Base-by-base conservation (phyloP, 2,888 invertebrate species). In the Podotricha telesiphe region DNA sequence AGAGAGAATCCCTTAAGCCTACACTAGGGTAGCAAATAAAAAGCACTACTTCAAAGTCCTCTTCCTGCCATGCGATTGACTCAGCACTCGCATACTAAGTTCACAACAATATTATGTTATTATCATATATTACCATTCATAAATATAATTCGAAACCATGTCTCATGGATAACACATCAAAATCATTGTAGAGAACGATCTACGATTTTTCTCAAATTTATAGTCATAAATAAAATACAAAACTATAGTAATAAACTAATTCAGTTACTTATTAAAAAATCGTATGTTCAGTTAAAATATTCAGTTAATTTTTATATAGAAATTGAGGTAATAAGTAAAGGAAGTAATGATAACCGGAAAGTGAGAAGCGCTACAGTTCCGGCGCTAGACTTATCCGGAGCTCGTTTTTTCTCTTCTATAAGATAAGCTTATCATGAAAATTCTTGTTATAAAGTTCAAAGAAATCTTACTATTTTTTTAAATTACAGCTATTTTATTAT, bases 391-490 rank as follows among this genome's bases (percentile, higher is more conserved):
- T 70, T 73, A 68, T 71, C 68, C 69, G 58, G 86, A n/a, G 85
- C 84, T 83, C 85, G 79, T 83, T 80, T 76, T 82, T 83, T 87
- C 42, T 42, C 11, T 88, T 88, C 58, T 64, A 69, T 66, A 72
- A 67, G 69, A 13, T 50, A 50, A 50, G 11, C 22, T 50, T 19
- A 19, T 19, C 19, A 22, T 50, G 22, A 50, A 50, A 20, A 20
- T 50, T 50, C 50, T 20, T 50, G 22, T 20, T 20, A 19, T 20
- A 50, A 50, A 20, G 13, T 42, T 42, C 13, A 42, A 42, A 11
- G 42, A 42, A 42, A 42, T 42, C 13, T 42, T 42, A 42, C 13
- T 0, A 13, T 7, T 42, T 42, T 42, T 42, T 13, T 13, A 42
- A 13, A 13, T 42, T 13, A 13, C 13, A 42, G 37, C 8, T 8